phyloP scores from a whole-genome alignment of 2,797 vertebrate genomes.

The Pseudochromis fuscus region DNA sequence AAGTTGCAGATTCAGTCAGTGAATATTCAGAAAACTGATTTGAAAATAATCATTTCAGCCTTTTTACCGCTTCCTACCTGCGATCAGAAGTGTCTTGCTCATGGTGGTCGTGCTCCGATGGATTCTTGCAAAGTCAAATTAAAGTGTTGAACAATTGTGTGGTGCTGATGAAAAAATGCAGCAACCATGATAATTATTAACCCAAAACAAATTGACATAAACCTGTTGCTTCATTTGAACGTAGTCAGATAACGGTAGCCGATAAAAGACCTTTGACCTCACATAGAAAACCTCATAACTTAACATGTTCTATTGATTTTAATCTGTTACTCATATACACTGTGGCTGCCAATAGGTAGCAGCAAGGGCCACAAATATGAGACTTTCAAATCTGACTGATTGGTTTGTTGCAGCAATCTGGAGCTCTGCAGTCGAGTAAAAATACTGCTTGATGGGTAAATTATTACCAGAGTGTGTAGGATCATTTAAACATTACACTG shows the following conservation, averaged over 20 bases:
- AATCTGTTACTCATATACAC: neutral
- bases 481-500: too few species aligned
- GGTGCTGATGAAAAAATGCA: neutral
- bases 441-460: too few species aligned
- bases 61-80: constrained; percentile 58
- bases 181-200: constrained; percentile 56
- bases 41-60: neutral
- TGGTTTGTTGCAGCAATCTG: too few species aligned
- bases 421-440: too few species aligned
- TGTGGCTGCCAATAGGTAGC: too few species aligned
- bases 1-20: constrained; percentile 41
- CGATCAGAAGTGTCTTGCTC: constrained; percentile 48
- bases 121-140: neutral
- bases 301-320: neutral
- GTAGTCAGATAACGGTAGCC: constrained; percentile 10
- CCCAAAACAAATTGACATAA: neutral
- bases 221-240: constrained; percentile 20
- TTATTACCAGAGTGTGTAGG: too few species aligned
- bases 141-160: neutral
- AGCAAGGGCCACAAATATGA: too few species aligned
- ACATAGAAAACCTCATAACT: neutral
- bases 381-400: too few species aligned
- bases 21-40: neutral
- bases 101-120: constrained; percentile 32
- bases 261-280: neutral